Conservation (phyloP, 2,113 vertebrate genomes). For the Mungos mungo region DNA sequence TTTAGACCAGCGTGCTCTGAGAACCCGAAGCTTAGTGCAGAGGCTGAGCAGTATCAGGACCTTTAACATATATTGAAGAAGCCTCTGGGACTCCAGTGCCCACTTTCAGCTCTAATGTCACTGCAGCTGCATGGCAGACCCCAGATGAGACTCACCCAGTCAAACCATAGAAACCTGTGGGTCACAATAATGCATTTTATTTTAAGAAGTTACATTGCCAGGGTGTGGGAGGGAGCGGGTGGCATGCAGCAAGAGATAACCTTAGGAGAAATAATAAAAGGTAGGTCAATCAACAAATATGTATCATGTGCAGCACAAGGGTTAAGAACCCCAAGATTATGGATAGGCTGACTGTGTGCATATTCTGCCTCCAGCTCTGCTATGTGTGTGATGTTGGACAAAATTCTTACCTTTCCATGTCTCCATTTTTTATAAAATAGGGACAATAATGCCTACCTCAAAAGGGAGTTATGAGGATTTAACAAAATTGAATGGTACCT, state of each 20-base stretch:
- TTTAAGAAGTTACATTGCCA: not conserved
- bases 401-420: not conserved
- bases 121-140: rapidly evolving
- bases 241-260: not conserved
- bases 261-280: not conserved
- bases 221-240: too few species aligned
- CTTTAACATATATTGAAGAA: not conserved
- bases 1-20: not conserved
- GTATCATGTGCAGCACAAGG: rapidly evolving
- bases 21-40: not conserved
- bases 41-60: not conserved
- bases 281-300: not conserved
- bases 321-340: not conserved
- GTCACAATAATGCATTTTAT: not conserved
- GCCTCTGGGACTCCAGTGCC: rapidly evolving
- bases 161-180: not conserved
- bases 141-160: not conserved
- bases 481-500: not conserved
- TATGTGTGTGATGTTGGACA: not conserved
- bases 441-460: not conserved
- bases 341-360: not conserved
- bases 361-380: not conserved
- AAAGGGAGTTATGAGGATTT: not conserved
- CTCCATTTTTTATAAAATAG: not conserved
- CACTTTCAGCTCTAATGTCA: not conserved